These are phyloP conservation scores for Eristalis intricaria DNA, from an alignment of 2,888 invertebrate genomes.

Conservation along the genomic window DNA sequence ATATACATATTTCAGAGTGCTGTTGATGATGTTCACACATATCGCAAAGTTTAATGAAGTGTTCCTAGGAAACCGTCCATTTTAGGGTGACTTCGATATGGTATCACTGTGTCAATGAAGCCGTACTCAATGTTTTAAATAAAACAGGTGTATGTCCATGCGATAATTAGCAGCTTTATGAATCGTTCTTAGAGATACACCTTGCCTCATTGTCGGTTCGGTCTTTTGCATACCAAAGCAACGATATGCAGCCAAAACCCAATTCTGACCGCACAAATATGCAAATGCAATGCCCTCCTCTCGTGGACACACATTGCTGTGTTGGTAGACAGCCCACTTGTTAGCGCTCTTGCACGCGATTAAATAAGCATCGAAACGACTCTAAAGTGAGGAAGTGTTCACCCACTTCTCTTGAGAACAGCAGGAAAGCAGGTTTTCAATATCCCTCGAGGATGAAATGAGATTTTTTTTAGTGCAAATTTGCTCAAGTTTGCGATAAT, in stretches of 20 bases:
- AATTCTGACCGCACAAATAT: conserved; percentile 63
- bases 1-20: conserved; percentile 3
- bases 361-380: conserved; percentile 55
- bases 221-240: conserved; percentile 43
- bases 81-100: neutral
- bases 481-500: conserved; percentile 48
- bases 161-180: conserved; percentile 65
- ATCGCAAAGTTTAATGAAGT: neutral
- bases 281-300: conserved; percentile 52
- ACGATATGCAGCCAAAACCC: conserved; percentile 44
- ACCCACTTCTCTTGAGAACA: conserved; percentile 46
- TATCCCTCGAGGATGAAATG: conserved; percentile 32
- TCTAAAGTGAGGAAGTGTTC: conserved; percentile 47
- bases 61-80: neutral
- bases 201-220: conserved; percentile 38
- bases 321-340: conserved; percentile 57
- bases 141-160: conserved; percentile 28
- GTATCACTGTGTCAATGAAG: conserved; percentile 58
- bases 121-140: conserved; percentile 59
- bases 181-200: conserved; percentile 53
- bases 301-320: conserved; percentile 42
- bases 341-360: conserved; percentile 68
- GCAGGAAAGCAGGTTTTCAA: conserved; percentile 24
- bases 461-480: conserved; percentile 1
- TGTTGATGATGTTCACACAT: conserved; percentile 58